Evolutionary conservation across 30 jellyfish, hydroid and myxozoan species (phyloP).

Genomic region (Rhopilema esculentum): DNA sequence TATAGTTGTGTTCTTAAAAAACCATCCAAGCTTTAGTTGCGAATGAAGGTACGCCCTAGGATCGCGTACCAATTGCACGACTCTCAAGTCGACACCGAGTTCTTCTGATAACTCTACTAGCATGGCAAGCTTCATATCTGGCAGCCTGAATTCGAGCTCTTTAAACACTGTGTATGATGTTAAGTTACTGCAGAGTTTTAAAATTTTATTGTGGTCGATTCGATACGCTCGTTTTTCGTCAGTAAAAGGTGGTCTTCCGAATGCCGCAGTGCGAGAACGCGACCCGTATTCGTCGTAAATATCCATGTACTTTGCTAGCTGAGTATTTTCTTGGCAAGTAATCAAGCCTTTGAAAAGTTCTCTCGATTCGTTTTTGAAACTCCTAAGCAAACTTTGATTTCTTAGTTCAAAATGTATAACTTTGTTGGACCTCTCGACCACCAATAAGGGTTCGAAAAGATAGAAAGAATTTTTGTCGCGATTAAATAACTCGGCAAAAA

Average conservation of each 20-base stretch:
- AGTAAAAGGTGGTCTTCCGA: conserved; percentile 56
- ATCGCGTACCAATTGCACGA: conserved; percentile 72
- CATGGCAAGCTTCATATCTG: conserved; percentile 9
- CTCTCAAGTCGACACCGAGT: conserved; percentile 5
- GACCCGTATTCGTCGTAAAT: conserved; percentile 53
- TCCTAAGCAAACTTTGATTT: background rate
- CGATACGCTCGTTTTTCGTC: conserved; percentile 12
- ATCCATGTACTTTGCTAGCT: conserved; percentile 23
- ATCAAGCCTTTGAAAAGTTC: conserved; percentile 26
- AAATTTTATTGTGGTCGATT: conserved; percentile 8
- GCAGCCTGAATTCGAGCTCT: conserved; percentile 73
- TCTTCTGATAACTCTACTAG: conserved; percentile 24
- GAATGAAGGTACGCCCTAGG: conserved; percentile 68
- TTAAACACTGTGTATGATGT: conserved; percentile 53
- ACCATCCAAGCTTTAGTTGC: conserved; percentile 55
- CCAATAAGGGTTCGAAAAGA: conserved; percentile 60
- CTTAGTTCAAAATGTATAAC: conserved; percentile 21
- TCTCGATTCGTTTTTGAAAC: conserved; percentile 32
- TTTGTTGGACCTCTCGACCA: conserved; percentile 22
- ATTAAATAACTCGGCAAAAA: conserved; percentile 57
- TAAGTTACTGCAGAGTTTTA: conserved; percentile 24
- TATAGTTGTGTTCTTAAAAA: conserved; percentile 32
- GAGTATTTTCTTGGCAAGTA: conserved; percentile 12
- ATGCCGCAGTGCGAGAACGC: conserved; percentile 37
- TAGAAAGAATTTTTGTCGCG: conserved; percentile 59